Evolutionary conservation across 2,113 vertebrate genomes (phyloP).

Genomic region (Macquaria australasica): DNA sequence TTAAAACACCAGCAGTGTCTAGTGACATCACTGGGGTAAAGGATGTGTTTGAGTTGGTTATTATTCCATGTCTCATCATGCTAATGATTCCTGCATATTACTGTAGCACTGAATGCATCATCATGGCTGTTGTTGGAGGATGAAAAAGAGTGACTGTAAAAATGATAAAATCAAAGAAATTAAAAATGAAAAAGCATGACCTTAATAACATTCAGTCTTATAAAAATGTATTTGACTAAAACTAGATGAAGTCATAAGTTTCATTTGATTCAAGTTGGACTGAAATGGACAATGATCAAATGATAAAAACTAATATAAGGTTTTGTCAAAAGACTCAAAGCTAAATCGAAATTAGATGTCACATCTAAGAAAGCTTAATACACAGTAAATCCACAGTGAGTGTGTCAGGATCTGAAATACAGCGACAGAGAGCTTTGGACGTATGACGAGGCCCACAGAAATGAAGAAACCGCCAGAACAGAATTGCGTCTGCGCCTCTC

Average conservation of each 20-base stretch:
- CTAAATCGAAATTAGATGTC: background rate
- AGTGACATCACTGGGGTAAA: too few species aligned
- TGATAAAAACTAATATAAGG: background rate
- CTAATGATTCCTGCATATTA: background rate
- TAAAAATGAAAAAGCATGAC: background rate
- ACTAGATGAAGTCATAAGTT: too few species aligned
- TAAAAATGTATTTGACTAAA: background rate
- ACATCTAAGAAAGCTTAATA: background rate
- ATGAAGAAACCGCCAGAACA: slow-evolving; percentile 66
- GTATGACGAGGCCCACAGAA: slow-evolving; percentile 42
- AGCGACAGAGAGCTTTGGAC: slow-evolving; percentile 28
- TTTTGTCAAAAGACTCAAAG: background rate
- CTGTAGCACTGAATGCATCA: background rate
- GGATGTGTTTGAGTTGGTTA: too few species aligned
- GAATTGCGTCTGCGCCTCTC: slow-evolving; percentile 87
- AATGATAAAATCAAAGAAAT: too few species aligned
- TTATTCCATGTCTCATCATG: background rate
- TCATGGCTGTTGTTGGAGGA: background rate
- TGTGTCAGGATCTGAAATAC: slow-evolving; percentile 18
- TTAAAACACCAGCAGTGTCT: too few species aligned
- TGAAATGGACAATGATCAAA: background rate
- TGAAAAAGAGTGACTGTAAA: too few species aligned
- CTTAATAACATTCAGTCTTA: background rate
- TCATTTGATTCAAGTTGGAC: background rate
- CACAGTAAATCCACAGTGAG: background rate